Percentiles rank a stretch among this genome's conserved stretches.
Evolutionary conservation across 1,140 invertebrate species (phyloP).

Genomic region (Macrosteles quadrilineatus): DNA sequence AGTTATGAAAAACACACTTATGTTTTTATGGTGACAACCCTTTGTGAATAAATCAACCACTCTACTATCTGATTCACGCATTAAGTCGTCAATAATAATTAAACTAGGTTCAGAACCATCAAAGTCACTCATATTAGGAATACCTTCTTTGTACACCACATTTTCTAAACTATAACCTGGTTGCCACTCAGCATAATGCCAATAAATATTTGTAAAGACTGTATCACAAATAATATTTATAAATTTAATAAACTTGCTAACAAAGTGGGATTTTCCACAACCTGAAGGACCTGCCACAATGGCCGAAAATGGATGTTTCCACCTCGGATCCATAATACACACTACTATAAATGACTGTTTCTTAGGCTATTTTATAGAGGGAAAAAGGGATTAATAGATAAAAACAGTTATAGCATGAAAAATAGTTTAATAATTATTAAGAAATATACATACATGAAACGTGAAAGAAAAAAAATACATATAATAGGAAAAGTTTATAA

Average conservation of each 20-base stretch:
- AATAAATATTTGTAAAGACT: neutral
- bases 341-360: no score
- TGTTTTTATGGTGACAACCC: neutral
- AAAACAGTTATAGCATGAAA: no score
- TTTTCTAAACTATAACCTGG: no score
- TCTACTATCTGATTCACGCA: neutral
- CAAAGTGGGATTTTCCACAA: neutral
- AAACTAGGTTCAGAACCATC: neutral
- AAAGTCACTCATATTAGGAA: no score
- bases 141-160: no score
- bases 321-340: neutral
- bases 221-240: neutral
- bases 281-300: neutral
- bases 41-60: no score
- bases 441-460: no score
- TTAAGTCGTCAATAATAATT: neutral
- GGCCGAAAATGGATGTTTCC: neutral
- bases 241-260: neutral
- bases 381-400: no score
- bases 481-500: no score
- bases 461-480: no score
- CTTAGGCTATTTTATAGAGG: no score
- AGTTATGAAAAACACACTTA: constrained; percentile 13
- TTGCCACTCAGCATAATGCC: neutral
- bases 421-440: no score